A percentile compares a stretch with the other conserved stretches of the same genome.
These are phyloP conservation scores for Phrynocephalus forsythii DNA, from an alignment of 2,797 vertebrate genomes.

Conservation along the genomic window DNA sequence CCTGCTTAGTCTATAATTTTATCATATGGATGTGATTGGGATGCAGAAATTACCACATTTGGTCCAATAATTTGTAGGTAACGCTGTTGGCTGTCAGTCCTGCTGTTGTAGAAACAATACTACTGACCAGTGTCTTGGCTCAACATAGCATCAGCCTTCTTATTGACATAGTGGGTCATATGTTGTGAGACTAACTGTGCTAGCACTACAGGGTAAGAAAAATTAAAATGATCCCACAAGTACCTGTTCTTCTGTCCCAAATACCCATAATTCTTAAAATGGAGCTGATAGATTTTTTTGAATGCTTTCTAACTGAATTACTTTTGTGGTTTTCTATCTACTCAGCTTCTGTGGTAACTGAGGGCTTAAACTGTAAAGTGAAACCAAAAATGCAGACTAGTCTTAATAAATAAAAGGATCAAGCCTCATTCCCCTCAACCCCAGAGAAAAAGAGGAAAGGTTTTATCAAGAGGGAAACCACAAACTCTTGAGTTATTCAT, in stretches of 20 bases:
- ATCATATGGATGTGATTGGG: too few relatives aligned
- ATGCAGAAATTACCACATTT: not conserved
- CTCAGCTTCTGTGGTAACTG: not conserved
- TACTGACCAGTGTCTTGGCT: not conserved
- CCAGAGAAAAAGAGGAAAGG: not conserved
- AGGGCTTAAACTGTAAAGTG: not conserved
- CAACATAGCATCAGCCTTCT: not conserved
- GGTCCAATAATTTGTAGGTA: not conserved
- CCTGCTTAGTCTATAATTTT: not conserved
- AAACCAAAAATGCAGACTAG: conserved; percentile 2
- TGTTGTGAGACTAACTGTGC: not conserved
- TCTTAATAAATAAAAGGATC: conserved; percentile 44
- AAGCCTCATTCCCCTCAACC: conserved; percentile 9
- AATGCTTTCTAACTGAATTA: not conserved
- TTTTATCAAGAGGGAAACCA: conserved; percentile 13
- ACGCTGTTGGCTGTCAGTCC: not conserved
- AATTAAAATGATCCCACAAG: not conserved
- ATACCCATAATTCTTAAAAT: conserved; percentile 1
- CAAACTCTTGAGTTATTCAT: conserved; percentile 29
- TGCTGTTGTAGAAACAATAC: not conserved
- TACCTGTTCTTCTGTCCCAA: not conserved
- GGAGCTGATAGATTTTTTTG: not conserved
- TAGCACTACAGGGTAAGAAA: not conserved
- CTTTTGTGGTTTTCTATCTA: not conserved
- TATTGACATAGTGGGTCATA: not conserved